Base-by-base conservation (phyloP, 2,797 vertebrate species). In the Syncerus caffer region DNA sequence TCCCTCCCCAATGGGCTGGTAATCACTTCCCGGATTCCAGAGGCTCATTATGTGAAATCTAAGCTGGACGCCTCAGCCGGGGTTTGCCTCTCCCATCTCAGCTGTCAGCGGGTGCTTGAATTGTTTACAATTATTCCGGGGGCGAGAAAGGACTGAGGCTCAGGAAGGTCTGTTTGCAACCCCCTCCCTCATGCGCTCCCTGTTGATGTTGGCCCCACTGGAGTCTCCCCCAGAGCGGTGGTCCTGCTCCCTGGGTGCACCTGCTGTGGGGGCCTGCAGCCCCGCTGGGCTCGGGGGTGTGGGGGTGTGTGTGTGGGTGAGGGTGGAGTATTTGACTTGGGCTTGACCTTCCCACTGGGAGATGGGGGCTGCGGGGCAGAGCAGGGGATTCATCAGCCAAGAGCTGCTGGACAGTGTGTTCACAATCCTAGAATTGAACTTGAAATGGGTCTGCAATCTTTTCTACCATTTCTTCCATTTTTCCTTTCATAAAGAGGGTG, bases 1-100 rank as follows among this genome's bases (percentile, higher is more conserved):
- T 88, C 87, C 55, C 89, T 87, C 55, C 58, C 80, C 23, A 45
- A 31, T 10, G 67, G 84, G 76, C 67, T 74, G 8, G 15, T 89
- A 85, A 96, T 88, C 85, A 95, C 60, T 79, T 92, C 53, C 51
- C 6, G 0, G 95, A 91, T 84, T 92, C 94, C 88, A 58, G 45
- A 60, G 94, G 14, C 34, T 95, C 90, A 38, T 93, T 85, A 85
- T 50, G 80, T 42, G 90, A 97, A 93, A 93, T 42, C 64, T 53
- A 80, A 93, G 91, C 95, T 45, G 96, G 78, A 74, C 29, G 16
- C 83, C 90, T n/a, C 93, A 14, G 29, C 45, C 0, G 1, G 50
- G 58, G 50, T 23, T 71, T 34, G 62, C 90, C 82, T 94, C n/a
- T 86, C 64, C 83, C 6, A 29, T 62, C 90, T 38, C 2, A 12